Evolutionary conservation across 2,113 vertebrate genomes (phyloP), one percentile per base, ranked within the genome.

Genomic region (Clupea harengus): DNA sequence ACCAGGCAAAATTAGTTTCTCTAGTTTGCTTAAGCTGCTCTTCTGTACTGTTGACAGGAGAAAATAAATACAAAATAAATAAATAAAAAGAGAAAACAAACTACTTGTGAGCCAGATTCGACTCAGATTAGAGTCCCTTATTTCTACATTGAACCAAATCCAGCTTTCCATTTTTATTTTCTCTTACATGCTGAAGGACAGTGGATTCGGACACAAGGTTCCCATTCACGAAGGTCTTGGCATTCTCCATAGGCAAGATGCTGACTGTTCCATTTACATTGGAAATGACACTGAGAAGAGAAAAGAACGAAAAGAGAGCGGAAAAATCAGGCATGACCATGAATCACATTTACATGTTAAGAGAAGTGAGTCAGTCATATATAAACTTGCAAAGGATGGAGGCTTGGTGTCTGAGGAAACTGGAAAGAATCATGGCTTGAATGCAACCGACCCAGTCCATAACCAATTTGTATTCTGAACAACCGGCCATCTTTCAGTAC

Each of bases 171-270:
- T 4, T 45, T 44, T 39, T 11, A 72, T 4, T 81, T 4, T 64
- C 64, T 91, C 97, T 96, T 93, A 99, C 98, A 52, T 99, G 98
- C 83, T 96, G 97, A 2, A 99, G 91, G 80, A 96, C 87, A 6
- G 95, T 97, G 44, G 94, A 89, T 13, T 95, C 92, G 72, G 88
- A 94, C 89, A 99, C 94, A 18, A 95, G 95, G 88, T 92, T 95
- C 45, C 98, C 98, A 88, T 99, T 99, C 32, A 99, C 92, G 0
- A 96, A 99, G 0, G 97, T 98, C 93, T 97, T 98, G 6, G 96
- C 97, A 8, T 96, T 95, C 86, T 92, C 88, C 78, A 93, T 89
- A 0, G 98, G 98, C 39, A 86, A 92, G 92, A 99, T 95, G 88
- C 94, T 96, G 86, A 99, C 96, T 9, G 92, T 91, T 8, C 94